These are phyloP conservation scores for Plodia interpunctella DNA, from an alignment of 1,140 invertebrate species.

Conservation along the genomic window DNA sequence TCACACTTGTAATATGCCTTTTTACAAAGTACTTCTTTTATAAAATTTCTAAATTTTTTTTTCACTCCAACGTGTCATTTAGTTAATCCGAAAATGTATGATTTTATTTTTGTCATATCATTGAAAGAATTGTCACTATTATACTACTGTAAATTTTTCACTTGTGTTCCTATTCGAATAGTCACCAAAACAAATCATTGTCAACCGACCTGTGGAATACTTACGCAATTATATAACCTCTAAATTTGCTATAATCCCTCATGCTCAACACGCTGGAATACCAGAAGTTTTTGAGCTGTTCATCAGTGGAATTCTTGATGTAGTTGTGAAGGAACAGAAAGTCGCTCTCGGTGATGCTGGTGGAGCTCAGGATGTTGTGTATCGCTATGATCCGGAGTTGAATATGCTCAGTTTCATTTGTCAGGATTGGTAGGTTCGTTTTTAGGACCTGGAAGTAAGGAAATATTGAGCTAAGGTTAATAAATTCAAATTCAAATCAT, in stretches of 20 bases:
- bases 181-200: too few relatives aligned
- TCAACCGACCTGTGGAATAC: too few relatives aligned
- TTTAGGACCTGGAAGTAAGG: slow-evolving; percentile 31
- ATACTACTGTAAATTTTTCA: too few relatives aligned
- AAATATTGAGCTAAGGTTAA: too few relatives aligned
- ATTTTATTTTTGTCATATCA: too few relatives aligned
- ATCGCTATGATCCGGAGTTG: slow-evolving; percentile 82
- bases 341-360: slow-evolving; percentile 79
- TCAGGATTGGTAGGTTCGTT: slow-evolving; percentile 80
- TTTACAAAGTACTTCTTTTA: too few relatives aligned
- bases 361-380: slow-evolving; percentile 79
- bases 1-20: too few relatives aligned
- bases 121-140: too few relatives aligned
- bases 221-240: slow-evolving; percentile 53
- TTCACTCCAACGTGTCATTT: too few relatives aligned
- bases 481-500: too few relatives aligned
- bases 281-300: slow-evolving; percentile 84
- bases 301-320: slow-evolving; percentile 79
- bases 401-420: slow-evolving; percentile 81
- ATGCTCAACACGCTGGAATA: slow-evolving; percentile 84
- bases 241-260: slow-evolving; percentile 73
- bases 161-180: background rate
- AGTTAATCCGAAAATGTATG: too few relatives aligned
- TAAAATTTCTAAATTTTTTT: too few relatives aligned
- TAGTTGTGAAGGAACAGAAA: slow-evolving; percentile 83